A percentile compares a stretch with the other conserved stretches of the same genome.
These are phyloP conservation scores for Ammospiza maritima DNA, from an alignment of 2,797 vertebrate genomes.

Conservation along the genomic window DNA sequence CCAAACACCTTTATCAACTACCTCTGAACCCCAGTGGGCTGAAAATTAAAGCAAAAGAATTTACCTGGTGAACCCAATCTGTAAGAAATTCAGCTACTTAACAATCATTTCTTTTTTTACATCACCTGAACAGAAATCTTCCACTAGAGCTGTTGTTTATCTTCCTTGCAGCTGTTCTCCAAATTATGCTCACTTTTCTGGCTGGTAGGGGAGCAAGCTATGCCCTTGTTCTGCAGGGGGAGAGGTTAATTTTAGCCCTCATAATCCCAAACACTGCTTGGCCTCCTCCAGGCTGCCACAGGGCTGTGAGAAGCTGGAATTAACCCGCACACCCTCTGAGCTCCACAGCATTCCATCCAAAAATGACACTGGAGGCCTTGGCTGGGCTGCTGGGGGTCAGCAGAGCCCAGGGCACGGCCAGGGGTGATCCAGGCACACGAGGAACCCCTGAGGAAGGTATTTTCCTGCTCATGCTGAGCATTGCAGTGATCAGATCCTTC, in stretches of 20 bases:
- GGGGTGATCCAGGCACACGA: neutral
- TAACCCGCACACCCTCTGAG: neutral
- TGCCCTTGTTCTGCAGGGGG: neutral
- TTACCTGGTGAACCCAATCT: neutral
- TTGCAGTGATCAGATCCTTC: neutral
- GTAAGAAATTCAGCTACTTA: neutral
- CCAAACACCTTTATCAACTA: neutral
- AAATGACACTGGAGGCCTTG: neutral
- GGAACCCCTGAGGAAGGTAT: neutral
- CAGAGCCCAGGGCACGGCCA: neutral
- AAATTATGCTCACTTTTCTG: neutral
- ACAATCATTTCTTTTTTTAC: neutral
- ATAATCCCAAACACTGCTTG: neutral
- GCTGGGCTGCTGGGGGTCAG: neutral
- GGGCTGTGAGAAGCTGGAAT: neutral
- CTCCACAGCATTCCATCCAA: neutral
- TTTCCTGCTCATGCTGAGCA: neutral
- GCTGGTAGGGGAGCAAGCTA: neutral
- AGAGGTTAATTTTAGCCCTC: constrained; percentile 22
- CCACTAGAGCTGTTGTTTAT: neutral
- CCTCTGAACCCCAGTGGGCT: neutral
- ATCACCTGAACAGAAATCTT: neutral
- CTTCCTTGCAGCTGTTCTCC: neutral
- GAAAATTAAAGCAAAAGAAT: neutral
- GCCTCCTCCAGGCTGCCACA: neutral